These are phyloP conservation scores for Drosophila longiperda DNA, from an alignment of 2,888 invertebrate genomes.

Conservation along the genomic window DNA sequence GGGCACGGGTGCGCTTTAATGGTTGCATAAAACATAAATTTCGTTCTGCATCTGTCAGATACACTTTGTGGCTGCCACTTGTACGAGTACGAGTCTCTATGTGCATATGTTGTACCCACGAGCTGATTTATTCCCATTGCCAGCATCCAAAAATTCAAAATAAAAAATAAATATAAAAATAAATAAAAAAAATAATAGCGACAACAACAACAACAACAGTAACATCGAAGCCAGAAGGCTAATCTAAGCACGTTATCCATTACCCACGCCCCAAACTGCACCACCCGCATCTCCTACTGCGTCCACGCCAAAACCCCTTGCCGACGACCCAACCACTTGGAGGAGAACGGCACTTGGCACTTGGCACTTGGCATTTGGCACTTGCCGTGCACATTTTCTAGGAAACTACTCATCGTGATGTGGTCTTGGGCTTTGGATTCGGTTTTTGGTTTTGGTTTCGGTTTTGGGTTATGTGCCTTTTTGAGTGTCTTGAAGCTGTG, in stretches of 20 bases:
- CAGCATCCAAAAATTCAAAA: slow-evolving; percentile 10
- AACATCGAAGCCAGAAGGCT: slow-evolving; percentile 52
- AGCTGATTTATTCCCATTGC: slow-evolving; percentile 65
- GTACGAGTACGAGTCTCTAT: slow-evolving; percentile 27
- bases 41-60: slow-evolving; percentile 77
- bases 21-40: slow-evolving; percentile 72
- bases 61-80: slow-evolving; percentile 53
- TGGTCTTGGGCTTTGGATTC: slow-evolving; percentile 14
- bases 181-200: neutral
- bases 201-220: neutral
- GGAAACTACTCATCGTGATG: slow-evolving; percentile 50
- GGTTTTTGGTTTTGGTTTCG: slow-evolving; percentile 25
- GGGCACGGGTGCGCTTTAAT: slow-evolving; percentile 53
- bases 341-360: slow-evolving; percentile 55
- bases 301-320: neutral
- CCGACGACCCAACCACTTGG: neutral
- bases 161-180: neutral
- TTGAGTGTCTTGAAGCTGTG: slow-evolving; percentile 24
- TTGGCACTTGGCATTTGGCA: slow-evolving; percentile 60
- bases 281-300: neutral
- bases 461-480: slow-evolving; percentile 18
- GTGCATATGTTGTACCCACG: slow-evolving; percentile 37
- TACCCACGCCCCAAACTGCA: slow-evolving; percentile 58
- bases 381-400: slow-evolving; percentile 71
- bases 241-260: slow-evolving; percentile 76